phyloP scores from a whole-genome alignment of 2,113 vertebrate species.

The Hemiprocne comata region DNA sequence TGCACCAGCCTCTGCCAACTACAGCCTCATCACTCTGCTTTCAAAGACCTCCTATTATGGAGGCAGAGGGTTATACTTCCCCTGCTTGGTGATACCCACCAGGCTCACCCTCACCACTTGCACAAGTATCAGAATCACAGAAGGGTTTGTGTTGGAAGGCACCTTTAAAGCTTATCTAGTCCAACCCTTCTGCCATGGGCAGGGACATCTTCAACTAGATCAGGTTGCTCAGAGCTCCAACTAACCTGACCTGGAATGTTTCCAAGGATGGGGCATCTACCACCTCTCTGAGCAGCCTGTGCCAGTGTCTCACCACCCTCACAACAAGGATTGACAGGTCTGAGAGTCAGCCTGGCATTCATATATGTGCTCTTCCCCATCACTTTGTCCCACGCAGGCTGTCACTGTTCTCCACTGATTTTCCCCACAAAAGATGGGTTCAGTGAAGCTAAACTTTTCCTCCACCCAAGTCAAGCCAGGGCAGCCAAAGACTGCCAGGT shows the following conservation, averaged over 20 bases:
- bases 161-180: no score
- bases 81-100: not conserved
- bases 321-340: not conserved
- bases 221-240: no score
- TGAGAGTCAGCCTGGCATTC: not conserved
- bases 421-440: not conserved
- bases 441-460: not conserved
- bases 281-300: no score
- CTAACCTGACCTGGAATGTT: no score
- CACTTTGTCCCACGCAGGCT: not conserved
- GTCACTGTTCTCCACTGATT: not conserved
- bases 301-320: no score
- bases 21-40: not conserved
- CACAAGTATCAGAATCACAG: not conserved
- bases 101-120: not conserved
- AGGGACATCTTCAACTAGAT: no score
- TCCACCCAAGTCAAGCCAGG: not conserved
- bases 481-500: not conserved
- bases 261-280: no score
- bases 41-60: not conserved
- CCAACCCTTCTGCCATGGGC: no score
- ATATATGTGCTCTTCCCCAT: not conserved
- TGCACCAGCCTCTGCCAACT: not conserved
- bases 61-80: not conserved
- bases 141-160: no score